Base-by-base conservation (phyloP, 2,888 invertebrate genomes). In the Dicycla oo region DNA sequence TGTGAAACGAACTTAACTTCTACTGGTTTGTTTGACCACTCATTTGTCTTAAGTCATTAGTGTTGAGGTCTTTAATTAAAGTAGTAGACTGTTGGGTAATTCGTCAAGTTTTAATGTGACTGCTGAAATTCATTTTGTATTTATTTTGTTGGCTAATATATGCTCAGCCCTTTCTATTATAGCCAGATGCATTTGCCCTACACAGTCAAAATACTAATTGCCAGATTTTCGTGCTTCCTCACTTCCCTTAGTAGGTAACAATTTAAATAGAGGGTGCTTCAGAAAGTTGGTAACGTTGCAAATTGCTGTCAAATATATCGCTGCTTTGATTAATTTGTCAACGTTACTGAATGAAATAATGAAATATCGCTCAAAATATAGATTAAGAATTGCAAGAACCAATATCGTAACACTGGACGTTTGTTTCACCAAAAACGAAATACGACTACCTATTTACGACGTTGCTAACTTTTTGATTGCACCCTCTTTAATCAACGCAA, bases 1-100 rank as follows among this genome's bases (percentile, higher is more conserved):
- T 74, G 81, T 81, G 69, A 80, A 81, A 77, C 69, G 15, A 78
- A 64, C 69, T 72, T 61, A 76, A 63, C 69, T 70, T 60, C 34
- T 30, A 69, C 53, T 57, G 60, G 64, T 78, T 69, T 63, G 47
- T 67, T 78, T 81, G n/a, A 61, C 38, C 60, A 78, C 78, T 74
- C 66, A 73, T 81, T 81, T 81, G 80, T 73, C 69, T 57, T 13
- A 51, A 69, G 23, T 60, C 49, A 73, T 81, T 73, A 77, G 58
- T 56, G 45, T 62, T 43, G n/a, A n/a, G 38, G 40, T 49, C 62
- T 69, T 63, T 58, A 63, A 58, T 69, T 81, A 66, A 61, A 56
- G 38, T 56, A 18, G 38, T 40, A 30, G 61, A 65, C 47, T 45
- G 26, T 69, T 53, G 4, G 49, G 11, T 18, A 56, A 69, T 47